A percentile compares a stretch with the other conserved stretches of the same genome.
Evolutionary conservation across 2,888 invertebrate genomes (phyloP).

Genomic region (Clivina fossor): DNA sequence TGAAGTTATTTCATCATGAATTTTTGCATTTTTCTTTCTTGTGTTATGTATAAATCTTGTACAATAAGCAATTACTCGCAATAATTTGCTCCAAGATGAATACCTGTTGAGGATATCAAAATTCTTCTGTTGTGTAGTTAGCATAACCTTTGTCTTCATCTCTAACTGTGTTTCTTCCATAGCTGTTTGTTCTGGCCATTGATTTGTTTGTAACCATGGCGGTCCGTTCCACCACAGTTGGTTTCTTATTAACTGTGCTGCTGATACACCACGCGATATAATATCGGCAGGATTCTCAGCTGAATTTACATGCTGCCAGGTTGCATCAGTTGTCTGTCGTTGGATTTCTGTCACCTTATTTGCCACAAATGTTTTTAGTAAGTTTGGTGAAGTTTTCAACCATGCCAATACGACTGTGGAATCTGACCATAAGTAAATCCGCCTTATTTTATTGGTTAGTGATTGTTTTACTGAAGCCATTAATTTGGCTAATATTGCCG

Average conservation of each 20-base stretch:
- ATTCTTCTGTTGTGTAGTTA: background rate
- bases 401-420: conserved; percentile 37
- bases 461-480: background rate
- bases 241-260: conserved; percentile 4
- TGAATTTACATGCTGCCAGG: conserved; percentile 19
- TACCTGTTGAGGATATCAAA: background rate
- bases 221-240: conserved; percentile 32
- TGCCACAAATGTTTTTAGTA: conserved; percentile 17
- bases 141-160: background rate
- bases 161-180: conserved; percentile 1
- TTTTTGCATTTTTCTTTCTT: background rate
- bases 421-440: conserved; percentile 34
- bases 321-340: background rate
- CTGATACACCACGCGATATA: conserved; percentile 27
- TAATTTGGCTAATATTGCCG: conserved; percentile 8
- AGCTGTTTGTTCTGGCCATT: conserved; percentile 14
- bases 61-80: conserved; percentile 5
- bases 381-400: conserved; percentile 29
- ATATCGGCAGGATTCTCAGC: conserved; percentile 36
- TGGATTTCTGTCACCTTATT: conserved; percentile 15
- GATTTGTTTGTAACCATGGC: conserved; percentile 13
- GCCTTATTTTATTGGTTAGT: conserved; percentile 17
- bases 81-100: background rate
- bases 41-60: conserved; percentile 4
- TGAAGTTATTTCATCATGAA: too few relatives aligned